These are phyloP conservation scores for Mellilla xanthometata DNA, from an alignment of 2,888 invertebrate genomes.

Conservation along the genomic window DNA sequence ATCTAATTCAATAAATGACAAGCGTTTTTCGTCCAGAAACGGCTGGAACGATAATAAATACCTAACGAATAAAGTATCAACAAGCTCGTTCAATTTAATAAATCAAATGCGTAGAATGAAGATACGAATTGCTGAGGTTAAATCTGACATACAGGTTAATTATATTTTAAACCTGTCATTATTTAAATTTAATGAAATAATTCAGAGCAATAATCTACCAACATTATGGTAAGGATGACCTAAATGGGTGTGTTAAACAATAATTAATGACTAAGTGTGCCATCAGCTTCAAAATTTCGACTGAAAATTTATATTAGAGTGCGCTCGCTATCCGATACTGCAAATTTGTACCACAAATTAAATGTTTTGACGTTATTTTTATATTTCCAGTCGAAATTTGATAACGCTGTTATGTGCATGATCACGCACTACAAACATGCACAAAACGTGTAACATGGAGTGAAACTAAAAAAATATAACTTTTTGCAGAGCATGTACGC, in stretches of 20 bases:
- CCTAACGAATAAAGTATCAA: too few species aligned
- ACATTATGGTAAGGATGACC: not conserved
- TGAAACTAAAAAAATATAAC: slow-evolving; percentile 40
- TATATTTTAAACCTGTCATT: too few species aligned
- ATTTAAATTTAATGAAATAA: too few species aligned
- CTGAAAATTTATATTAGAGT: slow-evolving; percentile 34
- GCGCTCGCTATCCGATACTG: not conserved
- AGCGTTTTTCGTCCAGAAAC: too few species aligned
- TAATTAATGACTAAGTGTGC: slow-evolving; percentile 24
- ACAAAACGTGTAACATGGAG: slow-evolving; percentile 22
- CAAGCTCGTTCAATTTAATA: too few species aligned
- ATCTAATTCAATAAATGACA: too few species aligned
- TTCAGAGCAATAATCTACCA: too few species aligned
- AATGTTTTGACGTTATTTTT: not conserved
- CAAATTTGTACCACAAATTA: not conserved
- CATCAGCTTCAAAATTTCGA: slow-evolving; percentile 40
- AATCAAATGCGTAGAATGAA: too few species aligned
- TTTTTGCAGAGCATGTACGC: slow-evolving; percentile 76
- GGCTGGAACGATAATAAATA: too few species aligned
- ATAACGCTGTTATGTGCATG: slow-evolving; percentile 58
- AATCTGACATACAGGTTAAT: too few species aligned
- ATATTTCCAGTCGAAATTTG: slow-evolving; percentile 52
- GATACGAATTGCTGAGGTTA: too few species aligned
- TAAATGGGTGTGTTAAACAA: slow-evolving; percentile 10
- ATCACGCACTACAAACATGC: slow-evolving; percentile 39